phyloP scores from a whole-genome alignment of 2,888 invertebrate species.

The Drosophila multiciliata region DNA sequence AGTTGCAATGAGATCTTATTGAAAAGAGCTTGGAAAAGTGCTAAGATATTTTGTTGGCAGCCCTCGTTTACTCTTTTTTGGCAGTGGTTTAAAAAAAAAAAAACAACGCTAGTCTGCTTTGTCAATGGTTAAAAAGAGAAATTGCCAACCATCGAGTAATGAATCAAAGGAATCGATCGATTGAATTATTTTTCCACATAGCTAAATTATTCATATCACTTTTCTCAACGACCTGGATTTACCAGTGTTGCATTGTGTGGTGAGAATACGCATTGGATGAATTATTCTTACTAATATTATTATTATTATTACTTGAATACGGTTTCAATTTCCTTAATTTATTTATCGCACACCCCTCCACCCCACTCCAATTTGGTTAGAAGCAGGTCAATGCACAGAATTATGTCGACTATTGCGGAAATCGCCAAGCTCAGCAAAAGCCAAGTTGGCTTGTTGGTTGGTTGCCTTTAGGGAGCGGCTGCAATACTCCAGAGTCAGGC shows the following conservation, averaged over 20 bases:
- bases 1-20: too few relatives aligned
- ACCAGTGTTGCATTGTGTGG: constrained; percentile 18
- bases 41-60: background rate
- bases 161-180: constrained; percentile 21
- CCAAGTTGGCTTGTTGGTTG: constrained; percentile 5
- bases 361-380: background rate
- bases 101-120: constrained; percentile 2
- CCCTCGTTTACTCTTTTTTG: constrained; percentile 12
- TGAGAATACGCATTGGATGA: constrained; percentile 51
- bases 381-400: constrained; percentile 43
- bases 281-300: constrained; percentile 45
- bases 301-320: constrained; percentile 48
- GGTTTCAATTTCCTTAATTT: constrained; percentile 61
- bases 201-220: constrained; percentile 52
- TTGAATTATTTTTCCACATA: background rate
- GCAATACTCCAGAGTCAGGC: constrained; percentile 32
- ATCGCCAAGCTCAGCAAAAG: constrained; percentile 56
- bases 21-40: background rate
- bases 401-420: constrained; percentile 18
- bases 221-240: constrained; percentile 42
- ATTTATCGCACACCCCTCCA: background rate
- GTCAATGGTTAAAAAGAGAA: constrained; percentile 17
- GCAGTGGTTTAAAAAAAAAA: constrained; percentile 5
- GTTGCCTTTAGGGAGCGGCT: constrained; percentile 19
- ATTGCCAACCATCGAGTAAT: background rate